Evolutionary conservation across 2,113 vertebrate genomes (phyloP), one percentile per base, ranked within the genome.

Genomic region (Macaca mulatta): DNA sequence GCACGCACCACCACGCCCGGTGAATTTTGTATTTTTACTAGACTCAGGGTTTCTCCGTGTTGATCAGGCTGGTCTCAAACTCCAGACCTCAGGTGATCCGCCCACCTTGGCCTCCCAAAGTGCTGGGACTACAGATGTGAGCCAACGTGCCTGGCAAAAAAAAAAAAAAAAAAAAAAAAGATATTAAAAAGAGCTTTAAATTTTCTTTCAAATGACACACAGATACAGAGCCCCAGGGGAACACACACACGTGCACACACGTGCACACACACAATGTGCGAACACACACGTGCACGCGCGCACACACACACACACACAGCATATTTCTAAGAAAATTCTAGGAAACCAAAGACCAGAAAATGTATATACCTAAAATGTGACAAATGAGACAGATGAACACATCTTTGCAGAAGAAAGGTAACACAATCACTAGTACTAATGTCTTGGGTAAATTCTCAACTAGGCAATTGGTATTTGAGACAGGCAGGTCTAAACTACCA

Each of bases 291-390:
- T 25, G 13, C 3, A 11, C 6, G 16, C 48, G 80, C 11, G 13
- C 11, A 35, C 40, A 38, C 61, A 61, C 61, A 61, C 59, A 27
- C 27, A 75, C 13, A 79, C 20, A 38, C 0, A 30, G 16, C 14
- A 45, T 16, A 92, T 64, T 92, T 69, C 10, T 43, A 95, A 83
- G 90, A 94, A 92, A 96, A 92, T 20, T 45, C 32, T 35, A 83
- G 38, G 30, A 91, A 91, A 93, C 30, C 5, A 6, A 85, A 18
- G 35, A 52, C 43, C n/a, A 70, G 57, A 86, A 93, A 94, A 89
- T 25, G 20, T 67, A 91, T 35, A 25, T 67, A 85, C 22, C 61
- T 86, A n/a, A 59, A 45, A 30, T 92, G 16, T 32, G 23, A 20
- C 78, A 38, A 74, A 89, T 87, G 67, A 89, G 78, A 50, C 35